Evolutionary conservation across 2,888 invertebrate genomes (phyloP).

Genomic region (Drosophila vallismaia): DNA sequence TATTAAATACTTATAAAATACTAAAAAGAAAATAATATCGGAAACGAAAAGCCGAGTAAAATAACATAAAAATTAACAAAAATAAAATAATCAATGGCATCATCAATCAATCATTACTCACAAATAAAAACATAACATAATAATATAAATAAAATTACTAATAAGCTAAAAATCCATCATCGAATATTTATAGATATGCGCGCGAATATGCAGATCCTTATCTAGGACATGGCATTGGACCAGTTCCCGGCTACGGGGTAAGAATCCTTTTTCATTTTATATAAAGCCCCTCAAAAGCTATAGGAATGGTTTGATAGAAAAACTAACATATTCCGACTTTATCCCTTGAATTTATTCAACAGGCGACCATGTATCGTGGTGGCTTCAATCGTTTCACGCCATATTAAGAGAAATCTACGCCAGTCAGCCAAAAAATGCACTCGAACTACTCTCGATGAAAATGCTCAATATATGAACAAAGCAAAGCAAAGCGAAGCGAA

Average conservation of each 20-base stretch:
- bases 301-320: neutral
- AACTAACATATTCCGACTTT: neutral
- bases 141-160: conserved; percentile 36
- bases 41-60: no score
- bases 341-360: conserved; percentile 56
- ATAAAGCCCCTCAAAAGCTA: no score
- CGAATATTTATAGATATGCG: conserved; percentile 88
- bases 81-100: conserved; percentile 29
- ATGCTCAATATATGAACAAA: conserved; percentile 73
- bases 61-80: conserved; percentile 20
- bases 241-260: conserved; percentile 98
- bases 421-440: conserved; percentile 76
- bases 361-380: conserved; percentile 97
- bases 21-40: conserved; percentile 1
- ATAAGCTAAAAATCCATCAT: conserved; percentile 26
- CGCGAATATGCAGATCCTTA: conserved; percentile 97
- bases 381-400: conserved; percentile 98
- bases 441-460: conserved; percentile 72
- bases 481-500: conserved; percentile 32
- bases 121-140: neutral
- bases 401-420: conserved; percentile 87
- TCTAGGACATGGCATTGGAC: conserved; percentile 97
- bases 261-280: conserved; percentile 79
- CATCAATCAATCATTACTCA: conserved; percentile 29
- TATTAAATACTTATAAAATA: conserved; percentile 45